Percentiles rank a stretch among this genome's conserved stretches.
Evolutionary conservation across 2,888 invertebrate genomes (phyloP).

Genomic region (Sympetrum striolatum): DNA sequence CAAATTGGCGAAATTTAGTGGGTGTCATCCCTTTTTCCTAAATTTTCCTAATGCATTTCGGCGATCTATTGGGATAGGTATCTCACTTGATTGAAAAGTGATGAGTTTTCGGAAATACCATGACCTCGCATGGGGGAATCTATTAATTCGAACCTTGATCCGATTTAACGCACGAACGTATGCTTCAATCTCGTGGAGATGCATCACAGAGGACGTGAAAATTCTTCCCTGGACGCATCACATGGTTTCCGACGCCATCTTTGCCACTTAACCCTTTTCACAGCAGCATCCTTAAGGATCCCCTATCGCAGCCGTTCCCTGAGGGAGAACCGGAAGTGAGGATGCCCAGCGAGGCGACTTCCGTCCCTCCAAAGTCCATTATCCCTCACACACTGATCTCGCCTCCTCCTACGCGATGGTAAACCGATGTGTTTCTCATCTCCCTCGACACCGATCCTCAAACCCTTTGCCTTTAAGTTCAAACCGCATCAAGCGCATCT

Average conservation of each 20-base stretch:
- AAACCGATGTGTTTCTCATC: not conserved
- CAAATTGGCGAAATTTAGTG: too few relatives aligned
- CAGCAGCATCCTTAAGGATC: not conserved
- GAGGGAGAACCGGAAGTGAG: not conserved
- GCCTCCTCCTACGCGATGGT: not conserved
- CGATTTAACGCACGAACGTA: too few relatives aligned
- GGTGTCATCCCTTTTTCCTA: too few relatives aligned
- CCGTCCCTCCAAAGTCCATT: not conserved
- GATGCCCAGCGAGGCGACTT: not conserved
- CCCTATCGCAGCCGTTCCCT: not conserved
- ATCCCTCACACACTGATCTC: not conserved
- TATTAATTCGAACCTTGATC: too few relatives aligned
- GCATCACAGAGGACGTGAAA: not conserved
- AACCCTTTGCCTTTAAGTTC: not conserved
- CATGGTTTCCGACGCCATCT: not conserved
- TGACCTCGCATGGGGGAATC: too few relatives aligned
- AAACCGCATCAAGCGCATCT: not conserved
- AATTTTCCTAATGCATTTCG: too few relatives aligned
- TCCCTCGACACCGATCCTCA: not conserved
- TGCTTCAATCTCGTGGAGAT: too few relatives aligned
- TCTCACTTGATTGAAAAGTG: too few relatives aligned
- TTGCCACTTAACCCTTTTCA: not conserved
- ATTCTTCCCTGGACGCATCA: not conserved
- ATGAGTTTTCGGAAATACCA: too few relatives aligned
- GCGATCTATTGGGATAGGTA: too few relatives aligned